Evolutionary conservation across 2,113 vertebrate species (phyloP).

Genomic region (Proterorhinus semilunaris): DNA sequence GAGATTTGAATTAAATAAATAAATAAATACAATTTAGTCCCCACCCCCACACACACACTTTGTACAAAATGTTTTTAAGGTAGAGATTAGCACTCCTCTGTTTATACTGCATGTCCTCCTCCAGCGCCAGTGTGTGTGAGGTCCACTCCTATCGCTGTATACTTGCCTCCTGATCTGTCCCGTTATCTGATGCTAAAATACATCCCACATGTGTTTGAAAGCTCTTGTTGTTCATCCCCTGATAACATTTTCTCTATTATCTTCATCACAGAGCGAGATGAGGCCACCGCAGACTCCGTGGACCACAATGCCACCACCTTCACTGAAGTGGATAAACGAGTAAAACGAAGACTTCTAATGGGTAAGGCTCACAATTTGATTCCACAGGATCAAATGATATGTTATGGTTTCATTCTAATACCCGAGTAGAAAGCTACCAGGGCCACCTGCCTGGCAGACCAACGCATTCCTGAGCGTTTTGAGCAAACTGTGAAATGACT

Average conservation of each 20-base stretch:
- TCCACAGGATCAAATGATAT: not conserved
- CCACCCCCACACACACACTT: too few species aligned
- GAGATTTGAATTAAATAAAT: not conserved
- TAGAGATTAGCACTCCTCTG: not conserved
- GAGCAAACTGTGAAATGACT: slow-evolving; percentile 82
- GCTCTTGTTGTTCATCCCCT: not conserved
- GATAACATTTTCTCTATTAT: slow-evolving; percentile 26
- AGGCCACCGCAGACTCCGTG: slow-evolving; percentile 73
- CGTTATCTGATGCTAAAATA: slow-evolving; percentile 51
- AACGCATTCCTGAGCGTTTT: slow-evolving; percentile 73
- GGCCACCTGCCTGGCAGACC: slow-evolving; percentile 40
- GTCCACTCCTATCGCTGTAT: slow-evolving; percentile 56
- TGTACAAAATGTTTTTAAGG: not conserved
- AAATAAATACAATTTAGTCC: too few species aligned
- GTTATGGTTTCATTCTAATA: slow-evolving; percentile 2
- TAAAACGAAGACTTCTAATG: slow-evolving; percentile 94
- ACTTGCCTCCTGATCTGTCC: slow-evolving; percentile 39
- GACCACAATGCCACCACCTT: slow-evolving; percentile 86
- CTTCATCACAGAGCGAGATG: slow-evolving; percentile 82
- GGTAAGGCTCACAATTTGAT: slow-evolving; percentile 74
- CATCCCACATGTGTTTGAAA: slow-evolving; percentile 5
- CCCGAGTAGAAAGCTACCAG: slow-evolving; percentile 31
- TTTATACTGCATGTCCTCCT: slow-evolving; percentile 39
- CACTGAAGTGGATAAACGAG: slow-evolving; percentile 91
- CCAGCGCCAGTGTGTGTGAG: slow-evolving; percentile 60